Evolutionary conservation across 2,888 invertebrate genomes (phyloP).

Genomic region (Metallyticus violacea): DNA sequence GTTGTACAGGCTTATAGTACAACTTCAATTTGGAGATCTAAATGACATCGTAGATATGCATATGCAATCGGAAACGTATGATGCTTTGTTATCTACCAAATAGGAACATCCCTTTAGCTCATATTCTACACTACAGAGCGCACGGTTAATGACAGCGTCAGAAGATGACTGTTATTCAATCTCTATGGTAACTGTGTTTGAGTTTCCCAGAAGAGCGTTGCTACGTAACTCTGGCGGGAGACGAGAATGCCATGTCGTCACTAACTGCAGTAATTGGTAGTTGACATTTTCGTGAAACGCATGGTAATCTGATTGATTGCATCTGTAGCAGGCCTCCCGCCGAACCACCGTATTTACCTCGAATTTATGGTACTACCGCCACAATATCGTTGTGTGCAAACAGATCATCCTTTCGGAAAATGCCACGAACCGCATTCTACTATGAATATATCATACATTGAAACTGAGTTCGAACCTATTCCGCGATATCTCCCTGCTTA

Average conservation of each 20-base stretch:
- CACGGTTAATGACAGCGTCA: no score
- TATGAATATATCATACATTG: not conserved
- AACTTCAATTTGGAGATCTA: no score
- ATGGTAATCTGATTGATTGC: constrained; percentile 7
- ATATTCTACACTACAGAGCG: no score
- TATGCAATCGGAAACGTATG: no score
- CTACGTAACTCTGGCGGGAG: no score
- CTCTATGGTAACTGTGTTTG: not conserved
- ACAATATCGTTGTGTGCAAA: not conserved
- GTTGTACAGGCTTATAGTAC: no score
- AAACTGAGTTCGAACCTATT: not conserved
- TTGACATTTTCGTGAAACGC: not conserved
- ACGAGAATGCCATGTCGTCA: no score
- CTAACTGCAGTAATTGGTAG: not conserved
- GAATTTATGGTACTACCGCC: not conserved
- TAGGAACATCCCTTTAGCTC: no score
- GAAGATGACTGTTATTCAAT: not conserved
- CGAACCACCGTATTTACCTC: not conserved
- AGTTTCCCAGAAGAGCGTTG: no score
- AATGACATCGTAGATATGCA: no score
- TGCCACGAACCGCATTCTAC: not conserved
- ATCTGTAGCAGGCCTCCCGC: not conserved
- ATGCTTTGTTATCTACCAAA: no score
- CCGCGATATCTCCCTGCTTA: not conserved
- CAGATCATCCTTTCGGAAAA: constrained; percentile 1